phyloP scores from a whole-genome alignment of 2,113 vertebrate genomes.

The Plecturocebus donacophilus region DNA sequence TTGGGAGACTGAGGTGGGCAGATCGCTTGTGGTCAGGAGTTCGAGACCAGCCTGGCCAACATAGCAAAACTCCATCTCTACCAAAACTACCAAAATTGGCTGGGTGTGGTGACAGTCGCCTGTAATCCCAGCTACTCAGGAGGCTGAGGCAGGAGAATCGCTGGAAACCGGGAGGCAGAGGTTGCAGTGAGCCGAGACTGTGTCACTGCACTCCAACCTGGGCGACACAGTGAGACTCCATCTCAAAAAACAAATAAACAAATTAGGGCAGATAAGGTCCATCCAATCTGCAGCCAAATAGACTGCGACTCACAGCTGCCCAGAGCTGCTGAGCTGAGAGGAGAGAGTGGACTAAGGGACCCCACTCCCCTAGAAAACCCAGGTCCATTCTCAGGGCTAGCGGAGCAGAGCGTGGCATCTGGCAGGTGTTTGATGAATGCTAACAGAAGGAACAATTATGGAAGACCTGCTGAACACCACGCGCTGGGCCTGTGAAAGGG shows the following conservation, averaged over 20 bases:
- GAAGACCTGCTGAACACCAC: background rate
- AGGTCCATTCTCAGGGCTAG: background rate
- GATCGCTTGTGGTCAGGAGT: background rate
- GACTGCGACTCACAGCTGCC: background rate
- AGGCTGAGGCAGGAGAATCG: background rate
- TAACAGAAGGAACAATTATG: background rate
- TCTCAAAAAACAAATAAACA: background rate
- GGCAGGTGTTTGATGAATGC: background rate
- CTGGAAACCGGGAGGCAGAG: background rate
- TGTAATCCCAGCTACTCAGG: background rate
- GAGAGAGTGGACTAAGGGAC: background rate
- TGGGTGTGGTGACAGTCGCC: accelerated
- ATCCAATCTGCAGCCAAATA: background rate
- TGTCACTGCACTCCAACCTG: background rate
- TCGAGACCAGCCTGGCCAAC: background rate
- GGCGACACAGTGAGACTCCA: background rate
- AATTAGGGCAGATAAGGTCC: background rate
- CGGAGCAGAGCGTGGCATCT: background rate
- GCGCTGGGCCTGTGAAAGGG: background rate
- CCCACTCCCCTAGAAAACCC: background rate
- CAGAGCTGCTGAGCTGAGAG: background rate
- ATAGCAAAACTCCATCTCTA: background rate
- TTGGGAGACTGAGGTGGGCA: background rate
- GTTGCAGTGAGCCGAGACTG: background rate
- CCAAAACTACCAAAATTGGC: background rate